Evolutionary conservation across 2,888 invertebrate genomes (phyloP).

Genomic region (Eupeodes latifasciatus): DNA sequence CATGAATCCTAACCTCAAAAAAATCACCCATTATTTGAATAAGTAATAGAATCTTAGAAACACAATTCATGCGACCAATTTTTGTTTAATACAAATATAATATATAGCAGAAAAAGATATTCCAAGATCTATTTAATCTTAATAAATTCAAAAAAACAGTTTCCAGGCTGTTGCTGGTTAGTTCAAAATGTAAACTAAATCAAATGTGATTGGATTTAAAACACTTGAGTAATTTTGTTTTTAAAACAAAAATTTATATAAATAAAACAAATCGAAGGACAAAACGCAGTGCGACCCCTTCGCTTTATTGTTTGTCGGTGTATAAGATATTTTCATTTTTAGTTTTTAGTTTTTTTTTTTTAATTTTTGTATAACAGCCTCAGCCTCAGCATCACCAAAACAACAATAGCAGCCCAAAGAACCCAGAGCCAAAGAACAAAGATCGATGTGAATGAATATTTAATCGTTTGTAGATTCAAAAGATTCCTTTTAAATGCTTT

Average conservation of each 20-base stretch:
- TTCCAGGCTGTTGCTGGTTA: slow-evolving; percentile 33
- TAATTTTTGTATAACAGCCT: not conserved
- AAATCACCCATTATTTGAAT: too few relatives aligned
- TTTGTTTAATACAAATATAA: too few relatives aligned
- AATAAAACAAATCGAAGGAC: slow-evolving; percentile 38
- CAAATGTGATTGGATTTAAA: slow-evolving; percentile 33
- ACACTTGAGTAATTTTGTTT: not conserved
- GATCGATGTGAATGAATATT: slow-evolving; percentile 75
- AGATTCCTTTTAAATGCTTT: slow-evolving; percentile 50
- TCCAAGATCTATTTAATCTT: too few relatives aligned
- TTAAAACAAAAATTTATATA: slow-evolving; percentile 16
- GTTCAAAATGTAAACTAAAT: slow-evolving; percentile 61
- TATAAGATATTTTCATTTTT: slow-evolving; percentile 19
- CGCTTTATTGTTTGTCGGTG: slow-evolving; percentile 27
- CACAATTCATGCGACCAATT: too few relatives aligned
- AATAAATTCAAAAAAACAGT: too few relatives aligned
- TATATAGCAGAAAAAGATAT: too few relatives aligned
- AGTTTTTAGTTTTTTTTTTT: not conserved
- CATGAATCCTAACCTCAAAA: too few relatives aligned
- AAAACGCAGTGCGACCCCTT: slow-evolving; percentile 49
- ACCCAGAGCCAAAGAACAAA: slow-evolving; percentile 55
- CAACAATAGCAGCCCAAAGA: slow-evolving; percentile 27
- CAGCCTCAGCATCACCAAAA: not conserved
- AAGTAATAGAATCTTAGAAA: too few relatives aligned
- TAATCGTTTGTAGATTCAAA: slow-evolving; percentile 67